phyloP scores from a whole-genome alignment of 2,113 vertebrate species.

The Crotalus viridis region DNA sequence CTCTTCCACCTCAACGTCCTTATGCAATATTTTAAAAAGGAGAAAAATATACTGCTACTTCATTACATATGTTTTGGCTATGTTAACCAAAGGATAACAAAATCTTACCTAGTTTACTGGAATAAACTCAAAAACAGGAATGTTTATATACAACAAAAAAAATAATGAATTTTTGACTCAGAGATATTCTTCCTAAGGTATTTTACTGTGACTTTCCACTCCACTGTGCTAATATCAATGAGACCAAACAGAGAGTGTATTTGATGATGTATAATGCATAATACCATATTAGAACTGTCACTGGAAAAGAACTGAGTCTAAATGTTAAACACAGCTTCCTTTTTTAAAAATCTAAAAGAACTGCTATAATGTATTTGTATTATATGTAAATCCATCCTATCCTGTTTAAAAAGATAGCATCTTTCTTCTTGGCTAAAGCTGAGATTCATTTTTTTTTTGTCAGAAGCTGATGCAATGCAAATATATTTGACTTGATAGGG shows the following conservation, averaged over 20 bases:
- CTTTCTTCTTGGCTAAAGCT: not conserved
- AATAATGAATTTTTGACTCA: not conserved
- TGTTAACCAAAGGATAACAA: not conserved
- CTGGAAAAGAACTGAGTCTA: constrained; percentile 6
- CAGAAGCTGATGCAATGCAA: not conserved
- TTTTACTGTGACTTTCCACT: constrained; percentile 2
- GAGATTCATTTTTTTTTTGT: not conserved
- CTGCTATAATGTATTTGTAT: fast-evolving
- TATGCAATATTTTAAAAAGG: not conserved
- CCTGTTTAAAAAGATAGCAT: not conserved
- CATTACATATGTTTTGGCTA: not conserved
- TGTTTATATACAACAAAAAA: not conserved
- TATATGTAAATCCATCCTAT: not conserved
- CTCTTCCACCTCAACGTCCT: not conserved
- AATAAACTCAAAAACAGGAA: not conserved
- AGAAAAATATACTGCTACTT: not conserved
- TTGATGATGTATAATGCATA: constrained; percentile 29
- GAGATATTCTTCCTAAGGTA: not conserved
- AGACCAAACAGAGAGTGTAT: constrained; percentile 14
- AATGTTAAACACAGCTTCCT: constrained; percentile 29
- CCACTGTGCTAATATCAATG: constrained; percentile 15
- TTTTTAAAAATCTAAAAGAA: constrained; percentile 17
- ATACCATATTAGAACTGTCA: constrained; percentile 12
- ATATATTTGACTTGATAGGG: not conserved
- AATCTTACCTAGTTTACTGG: not conserved